Percentiles rank a stretch among this genome's conserved stretches.
These are phyloP conservation scores for Protomyctophum bolini DNA, from an alignment of 2,113 vertebrate species.

Conservation along the genomic window DNA sequence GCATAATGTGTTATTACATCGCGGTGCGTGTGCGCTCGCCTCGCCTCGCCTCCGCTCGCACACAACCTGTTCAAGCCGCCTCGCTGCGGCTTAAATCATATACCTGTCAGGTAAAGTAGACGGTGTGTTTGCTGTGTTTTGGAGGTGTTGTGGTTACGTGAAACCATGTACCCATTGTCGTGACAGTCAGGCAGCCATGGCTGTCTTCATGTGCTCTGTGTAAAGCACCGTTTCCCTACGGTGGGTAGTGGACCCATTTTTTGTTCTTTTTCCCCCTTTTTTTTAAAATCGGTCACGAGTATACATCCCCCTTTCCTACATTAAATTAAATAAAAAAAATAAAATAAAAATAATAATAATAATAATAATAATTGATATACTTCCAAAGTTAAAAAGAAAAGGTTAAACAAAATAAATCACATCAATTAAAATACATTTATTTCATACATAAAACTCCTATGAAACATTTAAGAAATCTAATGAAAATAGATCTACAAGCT, in stretches of 20 bases:
- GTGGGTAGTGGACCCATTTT: too few relatives aligned
- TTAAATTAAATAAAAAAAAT: too few relatives aligned
- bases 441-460: too few relatives aligned
- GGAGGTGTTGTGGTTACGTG: conserved; percentile 35
- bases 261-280: neutral
- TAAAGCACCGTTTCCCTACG: neutral
- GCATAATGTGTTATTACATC: conserved; percentile 18
- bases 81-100: conserved; percentile 21
- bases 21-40: conserved; percentile 5
- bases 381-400: too few relatives aligned
- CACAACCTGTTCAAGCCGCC: conserved; percentile 26
- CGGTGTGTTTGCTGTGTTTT: conserved; percentile 30
- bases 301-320: conserved; percentile 8
- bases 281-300: neutral
- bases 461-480: too few relatives aligned
- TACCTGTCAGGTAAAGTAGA: conserved; percentile 45
- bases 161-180: conserved; percentile 49
- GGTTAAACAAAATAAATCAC: too few relatives aligned
- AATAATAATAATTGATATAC: too few relatives aligned
- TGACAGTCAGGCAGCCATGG: conserved; percentile 27
- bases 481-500: too few relatives aligned
- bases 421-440: too few relatives aligned
- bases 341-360: too few relatives aligned
- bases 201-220: neutral
- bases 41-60: neutral